phyloP scores from a whole-genome alignment of 2,113 vertebrate genomes.

The Desmodus rotundus region DNA sequence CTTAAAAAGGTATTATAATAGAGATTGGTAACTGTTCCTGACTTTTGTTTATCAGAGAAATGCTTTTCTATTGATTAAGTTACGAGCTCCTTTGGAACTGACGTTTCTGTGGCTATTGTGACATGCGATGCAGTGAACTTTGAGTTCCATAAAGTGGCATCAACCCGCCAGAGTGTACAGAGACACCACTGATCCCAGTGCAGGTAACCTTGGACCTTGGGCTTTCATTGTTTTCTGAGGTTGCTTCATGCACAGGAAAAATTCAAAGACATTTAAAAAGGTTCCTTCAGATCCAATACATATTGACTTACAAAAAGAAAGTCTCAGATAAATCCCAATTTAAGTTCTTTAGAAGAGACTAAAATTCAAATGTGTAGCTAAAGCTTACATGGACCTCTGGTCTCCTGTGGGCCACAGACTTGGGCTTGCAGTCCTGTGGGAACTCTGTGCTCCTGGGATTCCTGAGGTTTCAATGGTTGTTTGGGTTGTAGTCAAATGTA shows the following conservation, averaged over 20 bases:
- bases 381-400: not conserved
- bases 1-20: not conserved
- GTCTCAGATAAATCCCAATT: slow-evolving; percentile 33
- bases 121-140: not conserved
- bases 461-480: slow-evolving; percentile 15
- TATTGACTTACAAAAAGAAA: slow-evolving; percentile 53
- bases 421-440: not conserved
- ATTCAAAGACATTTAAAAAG: not conserved
- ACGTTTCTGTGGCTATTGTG: not conserved
- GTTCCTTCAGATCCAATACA: slow-evolving; percentile 11
- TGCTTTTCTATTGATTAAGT: not conserved
- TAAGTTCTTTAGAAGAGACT: not conserved
- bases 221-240: not conserved
- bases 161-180: not conserved
- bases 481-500: not conserved
- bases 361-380: not conserved
- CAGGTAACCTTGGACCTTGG: not conserved
- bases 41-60: not conserved
- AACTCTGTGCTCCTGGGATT: not conserved
- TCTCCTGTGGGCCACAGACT: not conserved
- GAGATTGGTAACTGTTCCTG: not conserved
- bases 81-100: not conserved
- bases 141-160: slow-evolving; percentile 39
- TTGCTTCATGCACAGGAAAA: slow-evolving; percentile 4
- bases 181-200: not conserved